Evolutionary conservation across 64 coral and sea anemone genomes (phyloP), one percentile per base, ranked within the genome.

Genomic region (Acropora tenuis): DNA sequence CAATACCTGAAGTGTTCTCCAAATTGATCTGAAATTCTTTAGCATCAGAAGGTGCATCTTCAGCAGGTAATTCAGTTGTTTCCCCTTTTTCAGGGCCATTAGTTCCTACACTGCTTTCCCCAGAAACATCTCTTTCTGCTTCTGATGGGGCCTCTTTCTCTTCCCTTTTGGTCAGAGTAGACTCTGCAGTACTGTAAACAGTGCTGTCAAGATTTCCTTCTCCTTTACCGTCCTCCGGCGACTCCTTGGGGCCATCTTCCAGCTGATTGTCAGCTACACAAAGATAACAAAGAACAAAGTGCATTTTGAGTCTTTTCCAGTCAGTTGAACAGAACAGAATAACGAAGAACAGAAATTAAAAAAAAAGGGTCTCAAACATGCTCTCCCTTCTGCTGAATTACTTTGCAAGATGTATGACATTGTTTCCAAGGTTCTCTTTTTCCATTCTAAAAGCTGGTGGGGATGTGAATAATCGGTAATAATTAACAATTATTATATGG

Each of bases 191-290:
- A 41, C 76, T 74, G 6, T 52, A 86, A 71, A 15, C 12, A 30
- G 43, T 47, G 47, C 2, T 49, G 10, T 44, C n/a, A 4, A 6
- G 61, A 20, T 72, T 16, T 49, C 60, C 17, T 47, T 68, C 82
- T 69, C 52, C 40, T 81, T 81, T 59, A 8, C 19, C 12, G n/a
- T 76, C 48, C 15, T 79, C 41, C 66, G 77, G 40, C 41, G 43
- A n/a, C 19, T 83, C 79, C 67, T 88, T 95, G 10, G 72, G 60
- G 69, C 81, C 60, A 46, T 96, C 92, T 59, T 96, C 95, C n/a
- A 94, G 47, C 73, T 96, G 88, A 41, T 94, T 88, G 93, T 91
- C 95, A 87, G 48, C 86, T 88, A 67, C 15, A 46, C 10, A 89
- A 95, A 41, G 61, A 63, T 2, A 67, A 11, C 30, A 52, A 19